Percentiles rank a stretch among this genome's conserved stretches.
These are phyloP conservation scores for Brevimyrus niger DNA, from an alignment of 2,113 vertebrate species.

Conservation along the genomic window DNA sequence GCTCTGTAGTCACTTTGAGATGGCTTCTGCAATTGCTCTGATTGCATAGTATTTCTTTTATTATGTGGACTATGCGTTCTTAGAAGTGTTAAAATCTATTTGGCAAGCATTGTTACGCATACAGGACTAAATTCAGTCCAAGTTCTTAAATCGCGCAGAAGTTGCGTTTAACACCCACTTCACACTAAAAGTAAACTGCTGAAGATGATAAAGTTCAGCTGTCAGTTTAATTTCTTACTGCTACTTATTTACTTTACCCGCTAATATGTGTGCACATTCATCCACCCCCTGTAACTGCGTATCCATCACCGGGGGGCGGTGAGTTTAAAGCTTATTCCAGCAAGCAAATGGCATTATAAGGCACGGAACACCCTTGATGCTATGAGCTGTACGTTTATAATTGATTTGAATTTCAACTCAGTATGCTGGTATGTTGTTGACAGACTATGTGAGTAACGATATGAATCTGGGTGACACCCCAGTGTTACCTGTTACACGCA, in stretches of 20 bases:
- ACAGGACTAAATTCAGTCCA: background rate
- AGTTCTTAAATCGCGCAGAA: background rate
- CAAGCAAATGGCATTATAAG: background rate
- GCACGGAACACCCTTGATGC: background rate
- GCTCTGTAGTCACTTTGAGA: background rate
- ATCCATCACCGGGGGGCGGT: background rate
- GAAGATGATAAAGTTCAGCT: background rate
- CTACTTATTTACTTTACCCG: background rate
- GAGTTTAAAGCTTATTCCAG: background rate
- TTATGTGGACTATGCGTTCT: background rate
- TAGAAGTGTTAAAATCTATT: background rate
- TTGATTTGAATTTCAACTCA: background rate
- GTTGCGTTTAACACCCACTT: background rate
- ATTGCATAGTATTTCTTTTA: background rate
- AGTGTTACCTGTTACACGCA: background rate
- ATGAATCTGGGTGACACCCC: background rate
- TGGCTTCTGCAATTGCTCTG: background rate
- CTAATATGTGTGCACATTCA: background rate
- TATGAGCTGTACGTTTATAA: background rate
- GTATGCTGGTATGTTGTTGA: background rate
- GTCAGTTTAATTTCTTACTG: background rate
- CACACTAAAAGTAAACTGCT: background rate
- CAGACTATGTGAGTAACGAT: background rate
- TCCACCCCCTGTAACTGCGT: background rate
- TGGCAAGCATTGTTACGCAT: background rate